Evolutionary conservation across 2,888 invertebrate species (phyloP).

Genomic region (Leucania comma): DNA sequence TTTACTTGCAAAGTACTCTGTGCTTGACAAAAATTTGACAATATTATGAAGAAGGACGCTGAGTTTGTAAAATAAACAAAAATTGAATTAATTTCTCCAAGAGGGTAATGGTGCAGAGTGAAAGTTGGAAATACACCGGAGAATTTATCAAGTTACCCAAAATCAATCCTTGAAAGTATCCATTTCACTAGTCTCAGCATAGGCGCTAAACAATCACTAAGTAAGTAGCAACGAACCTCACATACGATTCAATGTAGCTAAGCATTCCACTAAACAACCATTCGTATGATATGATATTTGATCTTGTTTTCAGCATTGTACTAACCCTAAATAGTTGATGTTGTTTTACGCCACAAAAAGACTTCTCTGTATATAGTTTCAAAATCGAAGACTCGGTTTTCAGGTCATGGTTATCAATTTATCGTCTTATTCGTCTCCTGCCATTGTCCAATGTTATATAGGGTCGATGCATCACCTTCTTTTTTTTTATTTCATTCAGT

Average conservation of each 20-base stretch:
- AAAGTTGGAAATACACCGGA: neutral
- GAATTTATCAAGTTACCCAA: neutral
- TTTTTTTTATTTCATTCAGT: too few relatives aligned
- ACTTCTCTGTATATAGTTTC: neutral
- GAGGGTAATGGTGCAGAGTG: neutral
- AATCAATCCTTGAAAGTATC: slow-evolving; percentile 5
- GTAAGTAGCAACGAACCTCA: slow-evolving; percentile 21
- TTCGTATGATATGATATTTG: slow-evolving; percentile 16
- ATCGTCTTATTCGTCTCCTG: neutral
- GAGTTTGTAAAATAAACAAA: neutral
- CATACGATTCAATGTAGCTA: slow-evolving; percentile 1
- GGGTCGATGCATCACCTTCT: too few relatives aligned
- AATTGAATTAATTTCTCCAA: neutral
- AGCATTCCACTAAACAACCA: slow-evolving; percentile 30
- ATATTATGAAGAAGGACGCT: too few relatives aligned
- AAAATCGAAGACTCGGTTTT: neutral
- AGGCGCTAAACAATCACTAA: slow-evolving; percentile 35
- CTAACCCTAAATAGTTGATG: neutral
- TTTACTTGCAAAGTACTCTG: too few relatives aligned
- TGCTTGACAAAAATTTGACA: too few relatives aligned
- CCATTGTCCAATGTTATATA: too few relatives aligned
- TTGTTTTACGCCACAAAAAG: too few relatives aligned
- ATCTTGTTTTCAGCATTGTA: slow-evolving; percentile 19
- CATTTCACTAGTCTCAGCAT: neutral
- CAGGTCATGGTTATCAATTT: neutral